Evolutionary conservation across 2,113 vertebrate species (phyloP), one percentile per base, ranked within the genome.

Genomic region (Anarrhichthys ocellatus): DNA sequence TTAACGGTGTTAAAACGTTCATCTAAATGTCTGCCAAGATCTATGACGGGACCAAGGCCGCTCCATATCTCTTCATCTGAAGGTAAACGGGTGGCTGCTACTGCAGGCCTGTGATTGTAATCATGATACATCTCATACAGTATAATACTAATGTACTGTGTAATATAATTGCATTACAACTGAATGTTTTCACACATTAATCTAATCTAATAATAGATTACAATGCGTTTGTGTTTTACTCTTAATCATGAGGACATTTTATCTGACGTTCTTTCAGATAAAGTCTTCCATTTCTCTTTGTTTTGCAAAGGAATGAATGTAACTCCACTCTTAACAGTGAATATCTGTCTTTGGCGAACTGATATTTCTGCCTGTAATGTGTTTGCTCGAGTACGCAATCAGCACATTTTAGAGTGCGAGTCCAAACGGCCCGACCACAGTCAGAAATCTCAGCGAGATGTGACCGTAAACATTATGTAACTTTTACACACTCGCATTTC

Each of bases 391-490:
- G 34, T 8, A 34, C n/a, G 20, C 7, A 76, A 56, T 78, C 61
- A 80, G 81, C 73, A 82, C 70, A 83, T 86, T 86, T 63, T 22
- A 38, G 27, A 36, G 18, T n/a, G 50, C 5, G 40, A 44, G 62
- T 50, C 71, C 65, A 8, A 29, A 38, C 63, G 73, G 80, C 24
- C 38, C 73, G 52, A 67, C 65, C 87, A 88, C 68, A 81, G 68
- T 77, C 85, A 71, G 76, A 66, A 86, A 67, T 71, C 50, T 38
- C 3, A 87, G 76, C 24, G 6, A 62, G 32, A 71, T 64, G 77
- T 34, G 80, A 84, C 71, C 48, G 54, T 44, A 65, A 81, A 89
- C 73, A 64, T 86, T 82, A 81, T 73, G 59, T 68, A 89, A 87
- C 87, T 68, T 73, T 79, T 80, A 83, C 40, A 58, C 83, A 32